A percentile compares a stretch with the other conserved stretches of the same genome.
Evolutionary conservation across 2,113 vertebrate species (phyloP).

Genomic region (Chaetorhynchus papuensis): DNA sequence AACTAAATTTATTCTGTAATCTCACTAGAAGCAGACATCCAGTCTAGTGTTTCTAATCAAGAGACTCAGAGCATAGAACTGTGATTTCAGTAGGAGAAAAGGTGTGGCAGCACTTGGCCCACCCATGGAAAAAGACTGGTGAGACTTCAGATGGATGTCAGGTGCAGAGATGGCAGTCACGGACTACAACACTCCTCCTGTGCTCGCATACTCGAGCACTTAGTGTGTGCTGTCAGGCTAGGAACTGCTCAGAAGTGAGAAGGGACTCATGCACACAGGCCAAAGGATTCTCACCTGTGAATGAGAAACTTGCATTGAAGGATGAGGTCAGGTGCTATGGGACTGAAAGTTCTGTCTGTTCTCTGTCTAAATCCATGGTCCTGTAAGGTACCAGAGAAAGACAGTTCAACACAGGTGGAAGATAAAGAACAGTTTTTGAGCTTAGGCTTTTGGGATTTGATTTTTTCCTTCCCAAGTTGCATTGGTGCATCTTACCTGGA

Average conservation of each 20-base stretch:
- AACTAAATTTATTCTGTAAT: not conserved
- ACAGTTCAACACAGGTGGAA: not conserved
- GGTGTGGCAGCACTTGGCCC: not conserved
- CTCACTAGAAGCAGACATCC: not conserved
- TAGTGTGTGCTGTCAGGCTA: too few species aligned
- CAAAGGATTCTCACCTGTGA: not conserved
- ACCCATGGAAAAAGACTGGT: not conserved
- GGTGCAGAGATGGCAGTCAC: not conserved
- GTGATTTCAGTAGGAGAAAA: not conserved
- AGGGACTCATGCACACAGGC: not conserved
- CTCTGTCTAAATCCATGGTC: not conserved
- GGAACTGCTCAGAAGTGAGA: not conserved
- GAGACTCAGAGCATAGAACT: not conserved
- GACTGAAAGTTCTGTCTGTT: not conserved
- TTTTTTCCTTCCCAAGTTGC: not conserved
- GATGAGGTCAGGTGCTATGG: not conserved
- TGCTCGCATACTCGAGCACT: fast-evolving
- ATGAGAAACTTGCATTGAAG: not conserved
- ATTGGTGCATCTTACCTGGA: not conserved
- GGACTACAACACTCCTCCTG: not conserved
- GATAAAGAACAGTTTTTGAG: not conserved
- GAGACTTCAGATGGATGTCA: not conserved
- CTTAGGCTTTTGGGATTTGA: not conserved
- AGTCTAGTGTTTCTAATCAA: not conserved
- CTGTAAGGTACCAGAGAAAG: not conserved